Base-by-base conservation (phyloP, 1,140 invertebrate genomes). In the Augochlora pura region DNA sequence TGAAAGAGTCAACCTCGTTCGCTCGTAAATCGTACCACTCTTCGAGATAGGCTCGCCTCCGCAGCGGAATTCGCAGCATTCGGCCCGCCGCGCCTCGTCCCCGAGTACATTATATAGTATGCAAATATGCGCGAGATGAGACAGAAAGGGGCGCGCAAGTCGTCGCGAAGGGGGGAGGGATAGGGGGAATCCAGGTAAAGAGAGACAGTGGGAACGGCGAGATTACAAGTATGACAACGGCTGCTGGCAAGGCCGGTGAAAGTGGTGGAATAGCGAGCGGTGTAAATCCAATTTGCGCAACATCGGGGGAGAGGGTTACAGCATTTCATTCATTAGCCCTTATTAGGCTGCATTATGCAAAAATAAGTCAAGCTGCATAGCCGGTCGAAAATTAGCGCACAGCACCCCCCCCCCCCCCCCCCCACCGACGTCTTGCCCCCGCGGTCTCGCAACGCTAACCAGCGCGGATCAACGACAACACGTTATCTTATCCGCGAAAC, bases 341-440 rank as follows among this genome's bases (percentile, higher is more conserved):
- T 89, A 90, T 89, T 91, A 90, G 82, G 86, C 81, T 87, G 83
- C 85, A 89, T 91, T 91, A 91, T 91, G 89, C 89, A 87, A 90
- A 89, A 90, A 90, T 89, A 83, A 86, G 83, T 79, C 83, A 87
- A 86, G 79, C 84, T 68, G 67, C 52, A 77, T 62, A 65, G 70
- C 74, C 74, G 82, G 75, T 66, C 80, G 83, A 83, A 89, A 88
- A 89, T 86, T 86, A 86, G 80, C 39, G n/a, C 71, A 57, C 54
- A 21, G 59, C 54, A n/a, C n/a, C n/a, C n/a, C n/a, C n/a, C n/a
- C n/a, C n/a, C n/a, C n/a, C n/a, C n/a, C n/a, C n/a, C 52, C 76
- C 60, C 76, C 59, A 2, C 63, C 39, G 23, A 12, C 77, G 39
- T 63, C 59, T 27, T 52, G n/a, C n/a, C n/a, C 42, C 46, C 27